A percentile compares a stretch with the other conserved stretches of the same genome.
Evolutionary conservation across 2,113 vertebrate species (phyloP).

Genomic region (Paramormyrops kingsleyae): DNA sequence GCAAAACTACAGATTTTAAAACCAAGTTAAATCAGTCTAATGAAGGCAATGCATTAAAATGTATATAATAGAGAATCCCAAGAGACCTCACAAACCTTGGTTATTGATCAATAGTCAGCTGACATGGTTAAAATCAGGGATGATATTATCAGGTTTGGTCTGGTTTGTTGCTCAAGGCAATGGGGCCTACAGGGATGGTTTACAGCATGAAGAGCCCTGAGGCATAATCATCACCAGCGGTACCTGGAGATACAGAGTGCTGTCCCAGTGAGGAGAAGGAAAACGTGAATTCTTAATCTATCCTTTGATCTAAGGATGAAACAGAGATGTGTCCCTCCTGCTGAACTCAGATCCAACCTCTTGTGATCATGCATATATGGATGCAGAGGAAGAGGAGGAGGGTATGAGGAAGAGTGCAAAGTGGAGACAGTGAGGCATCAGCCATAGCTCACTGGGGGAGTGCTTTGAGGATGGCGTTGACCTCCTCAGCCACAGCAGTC

Average conservation of each 20-base stretch:
- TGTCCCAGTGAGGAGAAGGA: background rate
- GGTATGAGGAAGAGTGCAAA: slow-evolving; percentile 17
- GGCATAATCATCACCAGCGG: background rate
- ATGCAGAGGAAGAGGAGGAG: slow-evolving; percentile 20
- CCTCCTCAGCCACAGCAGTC: slow-evolving; percentile 91
- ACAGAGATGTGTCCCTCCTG: background rate
- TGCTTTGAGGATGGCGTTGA: slow-evolving; percentile 94
- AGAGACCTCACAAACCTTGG: background rate
- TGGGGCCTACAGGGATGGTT: background rate
- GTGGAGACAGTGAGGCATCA: background rate
- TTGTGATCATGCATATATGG: slow-evolving; percentile 25
- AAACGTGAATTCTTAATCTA: background rate
- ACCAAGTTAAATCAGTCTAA: background rate
- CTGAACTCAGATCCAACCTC: background rate
- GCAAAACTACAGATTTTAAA: background rate
- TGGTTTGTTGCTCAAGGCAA: background rate
- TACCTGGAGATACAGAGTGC: slow-evolving; percentile 4
- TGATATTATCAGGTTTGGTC: background rate
- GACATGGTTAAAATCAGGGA: background rate
- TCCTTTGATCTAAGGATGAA: background rate
- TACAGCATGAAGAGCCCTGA: background rate
- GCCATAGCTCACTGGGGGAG: slow-evolving; percentile 74
- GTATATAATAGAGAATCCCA: background rate
- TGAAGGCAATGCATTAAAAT: background rate
- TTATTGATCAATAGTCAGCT: background rate